These are phyloP conservation scores for Balanococcus diminutus DNA, from an alignment of 2,888 invertebrate genomes.

Conservation along the genomic window DNA sequence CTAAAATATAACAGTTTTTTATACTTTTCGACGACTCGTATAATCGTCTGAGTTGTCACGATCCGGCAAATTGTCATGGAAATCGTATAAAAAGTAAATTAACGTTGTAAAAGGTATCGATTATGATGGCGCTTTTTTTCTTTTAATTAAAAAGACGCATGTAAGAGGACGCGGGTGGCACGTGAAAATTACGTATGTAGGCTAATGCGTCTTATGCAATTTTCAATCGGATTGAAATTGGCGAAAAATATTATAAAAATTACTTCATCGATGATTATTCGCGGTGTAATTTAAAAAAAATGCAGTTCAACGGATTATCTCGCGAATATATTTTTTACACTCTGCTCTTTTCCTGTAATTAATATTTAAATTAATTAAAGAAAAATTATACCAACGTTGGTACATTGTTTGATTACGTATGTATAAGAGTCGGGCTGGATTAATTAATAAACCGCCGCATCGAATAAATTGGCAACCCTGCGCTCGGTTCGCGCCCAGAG, in stretches of 20 bases:
- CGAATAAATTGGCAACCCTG: not conserved
- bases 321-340: not conserved
- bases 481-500: not conserved
- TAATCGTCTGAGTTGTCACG: not conserved
- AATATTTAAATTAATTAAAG: slow-evolving; percentile 46
- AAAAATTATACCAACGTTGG: not conserved
- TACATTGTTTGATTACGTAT: slow-evolving; percentile 27
- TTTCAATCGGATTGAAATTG: slow-evolving; percentile 38
- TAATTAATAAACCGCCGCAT: not conserved
- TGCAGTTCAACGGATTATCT: not conserved
- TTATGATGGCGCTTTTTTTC: not conserved
- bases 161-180: not conserved
- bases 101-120: slow-evolving; percentile 26
- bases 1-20: not conserved
- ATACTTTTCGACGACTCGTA: not conserved
- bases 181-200: slow-evolving; percentile 27
- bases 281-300: not conserved
- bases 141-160: not conserved
- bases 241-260: not conserved
- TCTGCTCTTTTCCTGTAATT: not conserved
- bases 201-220: slow-evolving; percentile 35
- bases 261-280: not conserved
- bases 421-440: slow-evolving; percentile 38
- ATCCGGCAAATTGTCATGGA: not conserved
- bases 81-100: slow-evolving; percentile 39